These are phyloP conservation scores for Melinaea menophilus DNA, from an alignment of 2,888 invertebrate genomes.

Conservation along the genomic window DNA sequence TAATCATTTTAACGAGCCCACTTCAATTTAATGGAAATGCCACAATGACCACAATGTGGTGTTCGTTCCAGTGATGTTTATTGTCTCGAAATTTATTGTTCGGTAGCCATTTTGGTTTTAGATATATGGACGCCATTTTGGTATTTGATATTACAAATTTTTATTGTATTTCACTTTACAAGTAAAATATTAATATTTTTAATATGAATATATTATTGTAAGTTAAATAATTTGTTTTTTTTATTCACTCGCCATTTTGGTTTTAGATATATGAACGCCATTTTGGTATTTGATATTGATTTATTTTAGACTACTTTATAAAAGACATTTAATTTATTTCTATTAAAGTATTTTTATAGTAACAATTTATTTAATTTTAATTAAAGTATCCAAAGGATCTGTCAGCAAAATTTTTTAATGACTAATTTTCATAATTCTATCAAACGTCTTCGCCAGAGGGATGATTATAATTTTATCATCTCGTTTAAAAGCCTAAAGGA, in stretches of 20 bases:
- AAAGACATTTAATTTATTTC: neutral
- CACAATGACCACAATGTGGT: neutral
- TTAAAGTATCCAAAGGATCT: neutral
- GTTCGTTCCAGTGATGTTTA: neutral
- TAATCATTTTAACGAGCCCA: slow-evolving; percentile 18
- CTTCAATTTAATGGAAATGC: slow-evolving; percentile 13
- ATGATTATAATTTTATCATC: neutral
- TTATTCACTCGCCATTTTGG: no score
- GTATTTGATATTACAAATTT: no score
- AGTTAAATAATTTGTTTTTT: no score
- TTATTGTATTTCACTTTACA: no score
- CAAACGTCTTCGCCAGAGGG: slow-evolving; percentile 5
- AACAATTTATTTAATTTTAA: neutral
- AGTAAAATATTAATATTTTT: no score
- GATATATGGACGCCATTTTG: no score
- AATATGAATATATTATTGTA: no score
- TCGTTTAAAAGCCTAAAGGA: neutral
- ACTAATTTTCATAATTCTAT: slow-evolving; percentile 6
- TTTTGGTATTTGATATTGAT: no score
- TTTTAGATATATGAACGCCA: no score
- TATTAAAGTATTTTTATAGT: neutral
- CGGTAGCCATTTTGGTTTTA: no score
- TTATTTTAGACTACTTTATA: neutral
- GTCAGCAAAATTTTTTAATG: neutral
- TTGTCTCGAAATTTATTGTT: neutral